Base-by-base conservation (phyloP, 2,888 invertebrate species). In the Morpho deidamia region DNA sequence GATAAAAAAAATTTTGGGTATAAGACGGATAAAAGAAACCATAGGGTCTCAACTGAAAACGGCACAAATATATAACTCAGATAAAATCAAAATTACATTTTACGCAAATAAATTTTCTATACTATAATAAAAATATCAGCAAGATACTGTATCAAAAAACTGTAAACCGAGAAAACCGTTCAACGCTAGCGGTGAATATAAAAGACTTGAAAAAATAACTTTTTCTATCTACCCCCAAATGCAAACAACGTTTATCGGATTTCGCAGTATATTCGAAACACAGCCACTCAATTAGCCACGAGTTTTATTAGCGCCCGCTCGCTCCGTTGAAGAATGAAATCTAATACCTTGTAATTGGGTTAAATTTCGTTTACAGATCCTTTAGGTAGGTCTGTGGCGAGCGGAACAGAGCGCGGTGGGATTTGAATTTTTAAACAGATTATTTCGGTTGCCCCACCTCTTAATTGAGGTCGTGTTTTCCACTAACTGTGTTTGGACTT, bases 381-480 rank as follows among this genome's bases (percentile, higher is more conserved):
- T 8, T 8, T 11, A 8, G 1, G 35, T 47, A 11, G 38, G 43
- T 51, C 34, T 39, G 52, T 47, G 44, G 48, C 12, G 46, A 55
- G 50, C 14, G 42, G 48, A 39, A 47, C 45, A 50, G 52, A 43
- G 48, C 55, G 72, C 69, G 72, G 70, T 68, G 61, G 65, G 70
- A 69, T 75, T 75, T 83, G 79, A 85, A 86, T 86, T 81, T 83
- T 85, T 81, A 77, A 85, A 83, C 77, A 79, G 80, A 83, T 83
- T 83, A 83, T 85, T 83, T 78, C 73, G 69, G 75, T 74, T 74
- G 72, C 63, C 61, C 63, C 55, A 23, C 23, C 64, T 63, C 35
- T 74, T 80, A 81, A 81, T 78, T 74, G 76, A 76, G 76, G 67
- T 73, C 69, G 68, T 70, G 70, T 65, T 70, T 74, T 64, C 56